Percentiles rank a stretch among this genome's conserved stretches.
Evolutionary conservation across 2,888 invertebrate genomes (phyloP).

Genomic region (Eupithecia subfuscata): DNA sequence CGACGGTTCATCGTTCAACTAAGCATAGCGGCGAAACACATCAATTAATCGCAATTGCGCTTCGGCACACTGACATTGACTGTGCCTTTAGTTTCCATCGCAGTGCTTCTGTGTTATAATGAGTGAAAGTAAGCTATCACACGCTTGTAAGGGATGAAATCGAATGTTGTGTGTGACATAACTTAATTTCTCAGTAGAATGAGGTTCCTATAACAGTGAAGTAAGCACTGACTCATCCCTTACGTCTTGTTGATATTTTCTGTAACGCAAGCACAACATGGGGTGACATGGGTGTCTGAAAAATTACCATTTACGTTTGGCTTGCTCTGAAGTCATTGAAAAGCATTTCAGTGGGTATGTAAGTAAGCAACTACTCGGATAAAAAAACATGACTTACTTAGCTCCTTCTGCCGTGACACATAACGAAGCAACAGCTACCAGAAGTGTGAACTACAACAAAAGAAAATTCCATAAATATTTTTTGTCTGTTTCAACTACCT

Average conservation of each 20-base stretch:
- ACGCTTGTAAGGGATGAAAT: conserved; percentile 34
- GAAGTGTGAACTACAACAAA: conserved; percentile 78
- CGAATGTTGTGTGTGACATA: not conserved
- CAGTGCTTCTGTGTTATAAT: conserved; percentile 50
- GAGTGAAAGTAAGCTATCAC: conserved; percentile 43
- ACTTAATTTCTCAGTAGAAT: not conserved
- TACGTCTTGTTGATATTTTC: not conserved
- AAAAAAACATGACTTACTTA: conserved; percentile 65
- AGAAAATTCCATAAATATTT: conserved; percentile 7
- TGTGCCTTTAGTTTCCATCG: conserved; percentile 59
- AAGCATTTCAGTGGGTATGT: not conserved
- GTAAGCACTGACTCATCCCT: not conserved
- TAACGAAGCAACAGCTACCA: conserved; percentile 74
- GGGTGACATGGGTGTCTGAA: not conserved
- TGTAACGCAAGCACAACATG: not conserved
- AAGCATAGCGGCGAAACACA: conserved; percentile 67
- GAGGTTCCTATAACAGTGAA: not conserved
- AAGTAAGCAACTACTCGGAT: not conserved
- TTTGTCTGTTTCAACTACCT: not conserved
- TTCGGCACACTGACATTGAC: conserved; percentile 68
- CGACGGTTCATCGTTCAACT: conserved; percentile 55
- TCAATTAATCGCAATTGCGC: conserved; percentile 61
- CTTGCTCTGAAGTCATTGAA: not conserved
- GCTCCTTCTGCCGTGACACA: conserved; percentile 73
- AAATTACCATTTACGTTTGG: not conserved